These are phyloP conservation scores for Entomyzon cyanotis DNA, from an alignment of 2,113 vertebrate species.

Conservation along the genomic window DNA sequence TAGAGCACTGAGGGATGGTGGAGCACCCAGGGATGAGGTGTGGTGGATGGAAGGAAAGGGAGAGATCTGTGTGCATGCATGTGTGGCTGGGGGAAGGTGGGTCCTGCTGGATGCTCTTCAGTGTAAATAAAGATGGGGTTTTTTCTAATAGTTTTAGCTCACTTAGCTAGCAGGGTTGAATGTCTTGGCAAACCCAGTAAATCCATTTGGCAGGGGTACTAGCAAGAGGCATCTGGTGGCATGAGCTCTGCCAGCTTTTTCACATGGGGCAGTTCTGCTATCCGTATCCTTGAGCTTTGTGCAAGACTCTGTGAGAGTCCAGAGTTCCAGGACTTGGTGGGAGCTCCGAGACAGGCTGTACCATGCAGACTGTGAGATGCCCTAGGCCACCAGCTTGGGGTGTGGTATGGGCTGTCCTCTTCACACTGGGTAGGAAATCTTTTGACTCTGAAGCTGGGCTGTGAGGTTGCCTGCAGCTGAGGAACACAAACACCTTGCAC, in stretches of 20 bases:
- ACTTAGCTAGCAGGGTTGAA: neutral
- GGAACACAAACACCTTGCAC: neutral
- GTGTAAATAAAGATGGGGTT: conserved; percentile 78
- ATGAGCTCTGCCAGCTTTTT: neutral
- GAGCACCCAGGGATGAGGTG: conserved; percentile 67
- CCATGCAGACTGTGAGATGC: accelerated
- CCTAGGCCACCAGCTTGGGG: neutral
- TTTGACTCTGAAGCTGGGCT: neutral
- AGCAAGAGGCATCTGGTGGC: neutral
- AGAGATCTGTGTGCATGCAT: neutral
- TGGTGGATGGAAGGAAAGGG: neutral
- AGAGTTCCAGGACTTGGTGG: neutral
- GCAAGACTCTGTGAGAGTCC: neutral
- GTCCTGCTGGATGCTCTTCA: conserved; percentile 9
- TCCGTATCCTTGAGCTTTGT: neutral
- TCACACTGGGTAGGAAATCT: neutral
- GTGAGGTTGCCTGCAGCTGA: neutral
- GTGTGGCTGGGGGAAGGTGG: neutral
- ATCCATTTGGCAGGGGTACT: neutral
- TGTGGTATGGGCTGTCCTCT: neutral
- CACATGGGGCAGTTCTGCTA: neutral
- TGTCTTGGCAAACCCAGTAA: neutral
- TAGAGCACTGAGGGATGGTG: conserved; percentile 79
- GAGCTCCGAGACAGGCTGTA: accelerated
- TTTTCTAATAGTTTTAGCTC: conserved; percentile 42